Percentiles rank a stretch among this genome's conserved stretches.
Conservation (phyloP, 2,797 vertebrate genomes). For the Pelochelys cantorii region DNA sequence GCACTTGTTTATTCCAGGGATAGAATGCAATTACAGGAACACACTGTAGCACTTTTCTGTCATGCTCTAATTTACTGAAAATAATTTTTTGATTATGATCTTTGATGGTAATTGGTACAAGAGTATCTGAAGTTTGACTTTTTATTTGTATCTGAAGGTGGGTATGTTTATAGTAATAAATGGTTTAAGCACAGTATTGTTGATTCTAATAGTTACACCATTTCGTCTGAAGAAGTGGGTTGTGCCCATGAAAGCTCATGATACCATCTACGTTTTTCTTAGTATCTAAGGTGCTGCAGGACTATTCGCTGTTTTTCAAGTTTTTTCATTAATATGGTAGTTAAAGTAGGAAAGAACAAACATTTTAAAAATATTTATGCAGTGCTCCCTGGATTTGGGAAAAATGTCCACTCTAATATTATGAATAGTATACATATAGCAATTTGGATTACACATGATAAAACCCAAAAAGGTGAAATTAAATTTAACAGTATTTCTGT, state of each 20-base stretch:
- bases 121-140: background rate
- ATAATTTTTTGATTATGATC: background rate
- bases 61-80: background rate
- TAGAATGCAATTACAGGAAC: background rate
- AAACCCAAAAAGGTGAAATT: background rate
- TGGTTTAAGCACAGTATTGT: accelerated
- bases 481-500: background rate
- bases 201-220: background rate
- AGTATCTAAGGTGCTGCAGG: no score
- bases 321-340: background rate
- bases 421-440: background rate
- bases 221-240: no score
- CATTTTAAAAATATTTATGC: background rate
- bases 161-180: background rate
- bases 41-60: background rate
- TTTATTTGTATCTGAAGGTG: background rate
- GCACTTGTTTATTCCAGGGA: background rate
- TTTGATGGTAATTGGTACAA: background rate
- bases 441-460: background rate
- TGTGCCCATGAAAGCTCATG: no score
- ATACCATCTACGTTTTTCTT: no score
- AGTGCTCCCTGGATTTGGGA: background rate
- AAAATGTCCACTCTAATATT: background rate
- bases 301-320: no score
- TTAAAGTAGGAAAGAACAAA: background rate